Evolutionary conservation across 2,113 vertebrate genomes (phyloP), one percentile per base, ranked within the genome.

Genomic region (Entomyzon cyanotis): DNA sequence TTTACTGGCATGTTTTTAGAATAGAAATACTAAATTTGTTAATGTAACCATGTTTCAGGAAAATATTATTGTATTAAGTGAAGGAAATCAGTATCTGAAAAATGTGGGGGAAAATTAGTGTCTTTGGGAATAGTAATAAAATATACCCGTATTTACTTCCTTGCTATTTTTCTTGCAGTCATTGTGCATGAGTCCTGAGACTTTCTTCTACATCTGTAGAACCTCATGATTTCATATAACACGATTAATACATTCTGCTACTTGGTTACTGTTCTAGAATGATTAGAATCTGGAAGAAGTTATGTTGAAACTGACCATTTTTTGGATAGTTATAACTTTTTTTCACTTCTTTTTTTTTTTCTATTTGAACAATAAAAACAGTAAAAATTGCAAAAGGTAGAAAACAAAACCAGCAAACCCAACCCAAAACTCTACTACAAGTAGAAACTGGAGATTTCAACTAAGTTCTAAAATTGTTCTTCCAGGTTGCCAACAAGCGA

Each of bases 401-500:
- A 52, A 67, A 68, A 11, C 41, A 25, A 12, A 52, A 52, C 9
- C 22, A 39, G 15, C 27, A 46, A 83, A 69, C 7, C 5, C 16
- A 44, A 65, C 3, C 8, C n/a, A 82, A 81, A 47, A 18, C 25
- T 68, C 39, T 84, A 9, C 20, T 47, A 17, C 12, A 67, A 71
- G 22, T 68, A 28, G 47, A 71, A 46, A 25, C 4, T 31, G 27
- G 16, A 28, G 11, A 24, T 67, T 84, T 84, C 46, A 50, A 87
- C 27, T 95, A 7, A 35, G 8, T 77, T 86, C 27, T 70, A 37
- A 47, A 91, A 79, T 89, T 95, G 41, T 95, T 42, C 82, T 96
- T 96, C 46, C 84, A 99, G 99, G 96, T 98, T 99, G 87, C 99
- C 99, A 62, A 99, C 99, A 47, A 99, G 99, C 96, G 99, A 99